Conservation (phyloP, 2,113 vertebrate genomes). For the Varanus komodoensis region DNA sequence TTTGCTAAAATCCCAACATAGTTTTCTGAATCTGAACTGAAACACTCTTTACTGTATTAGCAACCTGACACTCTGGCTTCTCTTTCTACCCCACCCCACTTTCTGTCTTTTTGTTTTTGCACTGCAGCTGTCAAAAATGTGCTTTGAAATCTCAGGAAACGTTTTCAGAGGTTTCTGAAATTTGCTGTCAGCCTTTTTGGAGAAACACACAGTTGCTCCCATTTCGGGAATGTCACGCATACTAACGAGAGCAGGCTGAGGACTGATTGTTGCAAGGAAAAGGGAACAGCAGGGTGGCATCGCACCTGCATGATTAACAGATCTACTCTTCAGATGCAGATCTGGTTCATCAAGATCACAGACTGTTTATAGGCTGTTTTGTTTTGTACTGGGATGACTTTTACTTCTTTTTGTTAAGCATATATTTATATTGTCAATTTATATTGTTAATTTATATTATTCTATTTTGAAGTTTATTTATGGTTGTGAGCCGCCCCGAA, state of each 20-base stretch:
- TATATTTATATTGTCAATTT: no score
- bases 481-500: no score
- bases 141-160: constrained; percentile 6
- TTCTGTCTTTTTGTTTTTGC: background rate
- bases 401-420: background rate
- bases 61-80: background rate
- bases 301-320: constrained; percentile 12
- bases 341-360: background rate
- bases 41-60: background rate
- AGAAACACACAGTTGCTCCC: background rate
- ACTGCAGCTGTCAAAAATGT: constrained; percentile 1
- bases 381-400: background rate
- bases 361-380: background rate
- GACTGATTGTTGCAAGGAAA: background rate
- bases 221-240: background rate
- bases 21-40: background rate
- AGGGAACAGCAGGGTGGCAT: background rate
- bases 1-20: background rate
- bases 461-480: no score
- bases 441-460: no score
- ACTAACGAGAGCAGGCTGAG: background rate
- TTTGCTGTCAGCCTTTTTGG: constrained; percentile 7
- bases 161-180: constrained; percentile 13
- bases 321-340: constrained; percentile 21
- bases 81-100: background rate